Conservation (phyloP, 2,113 vertebrate genomes). For the Nannobrachium achirus region DNA sequence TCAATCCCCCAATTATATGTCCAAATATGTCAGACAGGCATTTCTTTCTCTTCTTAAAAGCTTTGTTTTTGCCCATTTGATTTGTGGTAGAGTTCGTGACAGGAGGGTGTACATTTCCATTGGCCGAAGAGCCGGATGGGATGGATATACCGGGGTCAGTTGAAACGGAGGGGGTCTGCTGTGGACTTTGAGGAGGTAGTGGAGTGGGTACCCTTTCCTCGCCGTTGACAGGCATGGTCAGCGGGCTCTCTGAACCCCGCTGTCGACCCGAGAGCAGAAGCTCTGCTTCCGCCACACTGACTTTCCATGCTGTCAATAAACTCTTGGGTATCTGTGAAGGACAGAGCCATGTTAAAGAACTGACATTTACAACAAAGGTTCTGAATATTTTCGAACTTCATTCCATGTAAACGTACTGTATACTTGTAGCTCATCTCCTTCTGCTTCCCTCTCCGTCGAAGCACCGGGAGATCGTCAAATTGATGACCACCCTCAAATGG, state of each 20-base stretch:
- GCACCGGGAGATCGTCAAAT: conserved; percentile 90
- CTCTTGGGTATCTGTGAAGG: conserved; percentile 89
- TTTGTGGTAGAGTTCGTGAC: conserved; percentile 40
- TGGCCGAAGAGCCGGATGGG: conserved; percentile 37
- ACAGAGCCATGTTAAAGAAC: conserved; percentile 24
- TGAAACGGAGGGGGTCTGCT: conserved; percentile 37
- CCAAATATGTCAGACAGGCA: conserved; percentile 68
- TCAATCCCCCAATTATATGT: conserved; percentile 63
- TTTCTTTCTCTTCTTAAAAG: conserved; percentile 71
- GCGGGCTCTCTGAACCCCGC: conserved; percentile 64
- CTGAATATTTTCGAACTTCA: neutral
- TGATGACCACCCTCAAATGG: conserved; percentile 93
- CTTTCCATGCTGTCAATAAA: conserved; percentile 90
- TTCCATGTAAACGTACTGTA: conserved; percentile 78
- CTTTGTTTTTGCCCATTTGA: conserved; percentile 60
- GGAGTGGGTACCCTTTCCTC: conserved; percentile 51
- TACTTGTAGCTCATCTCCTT: conserved; percentile 93
- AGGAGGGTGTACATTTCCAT: conserved; percentile 46
- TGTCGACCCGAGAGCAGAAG: conserved; percentile 77
- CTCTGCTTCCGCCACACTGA: conserved; percentile 90
- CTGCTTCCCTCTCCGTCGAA: conserved; percentile 89
- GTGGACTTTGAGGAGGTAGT: conserved; percentile 39
- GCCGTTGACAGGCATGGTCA: conserved; percentile 39
- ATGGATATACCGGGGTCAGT: conserved; percentile 12
- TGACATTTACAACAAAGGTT: neutral